A percentile compares a stretch with the other conserved stretches of the same genome.
Conservation (phyloP, 2,113 vertebrate genomes). For the Chamaetylas fuelleborni region DNA sequence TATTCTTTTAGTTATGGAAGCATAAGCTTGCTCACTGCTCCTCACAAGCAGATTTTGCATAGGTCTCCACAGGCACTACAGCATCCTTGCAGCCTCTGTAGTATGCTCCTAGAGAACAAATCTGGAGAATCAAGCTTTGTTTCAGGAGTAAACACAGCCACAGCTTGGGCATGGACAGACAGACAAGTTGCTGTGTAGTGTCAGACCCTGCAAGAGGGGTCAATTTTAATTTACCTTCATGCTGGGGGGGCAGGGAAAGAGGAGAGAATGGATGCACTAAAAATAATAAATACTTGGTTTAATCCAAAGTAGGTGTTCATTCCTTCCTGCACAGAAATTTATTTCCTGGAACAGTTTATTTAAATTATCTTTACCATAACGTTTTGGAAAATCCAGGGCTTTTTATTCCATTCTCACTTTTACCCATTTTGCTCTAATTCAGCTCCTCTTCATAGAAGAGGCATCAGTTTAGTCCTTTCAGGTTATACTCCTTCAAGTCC, state of each 20-base stretch:
- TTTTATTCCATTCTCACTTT: not conserved
- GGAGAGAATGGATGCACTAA: not conserved
- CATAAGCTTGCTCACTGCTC: not conserved
- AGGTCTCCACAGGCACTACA: not conserved
- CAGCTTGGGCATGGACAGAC: not conserved
- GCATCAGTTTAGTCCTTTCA: too few relatives aligned
- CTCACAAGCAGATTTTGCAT: not conserved
- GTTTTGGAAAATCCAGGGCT: fast-evolving
- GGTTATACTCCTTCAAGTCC: too few relatives aligned
- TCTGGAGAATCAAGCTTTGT: not conserved
- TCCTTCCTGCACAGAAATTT: not conserved
- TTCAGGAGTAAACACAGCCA: not conserved
- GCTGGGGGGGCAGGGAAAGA: fast-evolving
- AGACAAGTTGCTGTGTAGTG: not conserved
- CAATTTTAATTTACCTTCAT: not conserved
- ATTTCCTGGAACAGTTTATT: not conserved
- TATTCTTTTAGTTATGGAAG: not conserved
- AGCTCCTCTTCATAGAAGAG: not conserved
- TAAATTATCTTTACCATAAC: not conserved
- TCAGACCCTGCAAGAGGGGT: not conserved
- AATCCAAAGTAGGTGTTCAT: not conserved
- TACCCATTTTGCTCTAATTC: not conserved
- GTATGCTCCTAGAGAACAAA: not conserved
- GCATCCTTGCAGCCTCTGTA: not conserved
- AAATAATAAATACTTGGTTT: not conserved